Evolutionary conservation across 1,140 invertebrate genomes (phyloP), one percentile per base, ranked within the genome.

Genomic region (Aphidius ervi): DNA sequence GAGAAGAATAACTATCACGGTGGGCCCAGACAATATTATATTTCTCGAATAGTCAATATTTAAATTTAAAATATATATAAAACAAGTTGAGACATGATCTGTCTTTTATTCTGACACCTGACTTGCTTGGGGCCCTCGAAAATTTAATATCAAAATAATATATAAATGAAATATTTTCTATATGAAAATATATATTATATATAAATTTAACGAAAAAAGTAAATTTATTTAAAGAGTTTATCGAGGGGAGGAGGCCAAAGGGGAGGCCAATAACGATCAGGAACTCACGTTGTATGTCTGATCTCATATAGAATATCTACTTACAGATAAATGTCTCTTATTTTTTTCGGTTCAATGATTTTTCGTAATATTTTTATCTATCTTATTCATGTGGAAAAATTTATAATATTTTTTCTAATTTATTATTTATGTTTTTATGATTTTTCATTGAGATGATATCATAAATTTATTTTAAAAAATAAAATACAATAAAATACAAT

Each of bases 21-120:
- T 43, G n/a, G 49, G 2, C 37, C 23, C 31, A 8, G 10, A 9
- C 39, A 54, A 37, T 54, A 41, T 54, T 54, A 37, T 41, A 52
- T 52, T 52, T 41, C 52, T 40, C 42, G n/a, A n/a, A 42, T 16
- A 54, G 42, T 10, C 52, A 40, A 40, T 41, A 54, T 16, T 10
- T 23, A 16, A 49, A 7, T 10, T n/a, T 10, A 31, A 49, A 31
- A 49, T 8, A 39, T 10, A 52, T 5, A 52, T 6, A 8, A n/a
- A 9, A 1, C 7, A 37, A 39, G 40, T 23, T 39, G 37, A 48
- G 62, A 61, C 65, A 66, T 69, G 65, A 63, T 63, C 9, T 63
- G 63, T 68, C 66, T 66, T 67, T 67, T 65, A 58, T 62, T 62
- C 66, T 65, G 64, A 65, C 63, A 63, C 62, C 58, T 67, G 65